A percentile compares a stretch with the other conserved stretches of the same genome.
phyloP scores from a whole-genome alignment of 1,140 invertebrate species.

The Ectropis grisescens region DNA sequence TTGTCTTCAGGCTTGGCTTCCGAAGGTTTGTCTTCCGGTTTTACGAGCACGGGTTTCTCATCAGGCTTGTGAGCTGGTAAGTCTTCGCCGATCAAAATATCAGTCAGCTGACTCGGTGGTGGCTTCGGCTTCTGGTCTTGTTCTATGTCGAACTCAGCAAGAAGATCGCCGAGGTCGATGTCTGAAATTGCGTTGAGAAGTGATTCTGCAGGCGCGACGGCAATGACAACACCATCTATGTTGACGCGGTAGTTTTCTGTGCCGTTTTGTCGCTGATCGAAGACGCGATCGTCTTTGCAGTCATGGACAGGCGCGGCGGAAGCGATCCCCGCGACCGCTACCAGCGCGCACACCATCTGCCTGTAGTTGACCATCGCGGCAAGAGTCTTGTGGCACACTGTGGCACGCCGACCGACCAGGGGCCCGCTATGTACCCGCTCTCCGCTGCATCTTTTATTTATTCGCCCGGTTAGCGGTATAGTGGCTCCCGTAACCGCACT shows the following conservation, averaged over 20 bases:
- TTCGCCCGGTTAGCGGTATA: slow-evolving; percentile 64
- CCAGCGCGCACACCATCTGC: slow-evolving; percentile 36
- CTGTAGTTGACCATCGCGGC: slow-evolving; percentile 63
- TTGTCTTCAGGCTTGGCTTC: slow-evolving; percentile 9
- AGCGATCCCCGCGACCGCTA: slow-evolving; percentile 12
- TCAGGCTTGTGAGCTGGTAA: slow-evolving; percentile 14
- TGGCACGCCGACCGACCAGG: slow-evolving; percentile 31
- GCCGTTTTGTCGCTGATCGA: slow-evolving; percentile 80
- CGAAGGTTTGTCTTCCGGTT: not conserved
- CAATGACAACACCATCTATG: slow-evolving; percentile 75
- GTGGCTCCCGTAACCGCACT: slow-evolving; percentile 25
- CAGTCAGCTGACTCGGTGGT: slow-evolving; percentile 1
- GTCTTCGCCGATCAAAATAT: no score
- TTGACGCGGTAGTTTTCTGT: slow-evolving; percentile 77
- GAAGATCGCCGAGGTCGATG: slow-evolving; percentile 43
- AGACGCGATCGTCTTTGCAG: slow-evolving; percentile 24
- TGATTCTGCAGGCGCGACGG: slow-evolving; percentile 74
- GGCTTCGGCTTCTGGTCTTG: slow-evolving; percentile 31
- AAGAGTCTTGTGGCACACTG: slow-evolving; percentile 26
- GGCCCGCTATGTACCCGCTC: slow-evolving; percentile 46
- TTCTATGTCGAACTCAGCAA: slow-evolving; percentile 35
- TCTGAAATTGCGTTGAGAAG: slow-evolving; percentile 41
- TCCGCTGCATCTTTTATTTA: slow-evolving; percentile 65
- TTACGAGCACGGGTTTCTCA: no score
- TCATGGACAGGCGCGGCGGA: slow-evolving; percentile 29